phyloP scores from a whole-genome alignment of 2,888 invertebrate species.

The Chrysopilus asiliformis region DNA sequence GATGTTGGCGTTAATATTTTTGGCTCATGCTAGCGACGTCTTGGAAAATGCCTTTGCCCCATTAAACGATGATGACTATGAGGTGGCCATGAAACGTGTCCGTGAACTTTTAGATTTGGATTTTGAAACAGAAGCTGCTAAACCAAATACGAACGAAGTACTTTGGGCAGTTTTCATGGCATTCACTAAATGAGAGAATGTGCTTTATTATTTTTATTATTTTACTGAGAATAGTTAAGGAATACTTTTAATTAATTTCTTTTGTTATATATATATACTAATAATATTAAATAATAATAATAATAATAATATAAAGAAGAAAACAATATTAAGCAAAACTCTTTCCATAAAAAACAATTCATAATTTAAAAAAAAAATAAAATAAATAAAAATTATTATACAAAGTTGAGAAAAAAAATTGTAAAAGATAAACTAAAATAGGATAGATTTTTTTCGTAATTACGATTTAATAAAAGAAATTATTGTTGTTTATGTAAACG shows the following conservation, averaged over 20 bases:
- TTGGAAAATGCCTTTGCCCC: conserved; percentile 99
- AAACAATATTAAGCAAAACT: too few species aligned
- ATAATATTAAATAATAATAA: background rate
- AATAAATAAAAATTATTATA: too few species aligned
- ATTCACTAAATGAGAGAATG: conserved; percentile 78
- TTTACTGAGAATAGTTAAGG: conserved; percentile 8
- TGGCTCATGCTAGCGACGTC: conserved; percentile 97
- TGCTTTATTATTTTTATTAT: conserved; percentile 11
- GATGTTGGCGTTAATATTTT: conserved; percentile 80
- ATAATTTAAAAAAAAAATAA: too few species aligned
- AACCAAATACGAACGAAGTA: conserved; percentile 81
- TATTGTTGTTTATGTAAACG: too few species aligned
- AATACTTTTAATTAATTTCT: background rate
- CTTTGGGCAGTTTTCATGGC: conserved; percentile 99
- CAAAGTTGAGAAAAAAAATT: too few species aligned
- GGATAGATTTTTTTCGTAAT: too few species aligned
- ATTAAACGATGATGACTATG: conserved; percentile 92
- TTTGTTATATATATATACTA: background rate
- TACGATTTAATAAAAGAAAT: too few species aligned
- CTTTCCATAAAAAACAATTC: too few species aligned
- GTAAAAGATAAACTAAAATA: too few species aligned
- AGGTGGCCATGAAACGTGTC: conserved; percentile 94
- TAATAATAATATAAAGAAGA: too few species aligned
- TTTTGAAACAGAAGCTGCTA: conserved; percentile 89
- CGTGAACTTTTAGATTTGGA: conserved; percentile 91